Evolutionary conservation across 2,113 vertebrate genomes (phyloP), one percentile per base, ranked within the genome.

Genomic region (Lophotis ruficrista): DNA sequence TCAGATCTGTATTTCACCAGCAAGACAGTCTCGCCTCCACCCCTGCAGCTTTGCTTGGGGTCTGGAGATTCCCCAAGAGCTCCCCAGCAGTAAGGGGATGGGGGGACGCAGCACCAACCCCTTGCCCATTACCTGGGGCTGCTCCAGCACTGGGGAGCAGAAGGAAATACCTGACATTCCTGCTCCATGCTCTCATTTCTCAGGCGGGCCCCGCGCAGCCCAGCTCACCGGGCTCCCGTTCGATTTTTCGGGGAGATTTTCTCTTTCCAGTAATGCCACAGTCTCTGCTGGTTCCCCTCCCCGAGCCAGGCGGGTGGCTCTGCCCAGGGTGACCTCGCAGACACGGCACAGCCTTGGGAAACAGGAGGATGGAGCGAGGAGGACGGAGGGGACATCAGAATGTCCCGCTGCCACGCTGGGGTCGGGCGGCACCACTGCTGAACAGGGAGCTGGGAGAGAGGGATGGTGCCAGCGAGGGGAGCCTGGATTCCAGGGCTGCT

Each of bases 131-230:
- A 93, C 88, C 93, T 93, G 89, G 43, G 73, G 83, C 90, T 86
- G 48, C 73, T 87, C 27, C 48, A 57, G 64, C 37, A 1, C 82
- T 48, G 83, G 4, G 30, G 60, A 95, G 89, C 93, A 71, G 71
- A 23, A 93, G 96, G 92, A 95, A 94, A 93, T 93, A 83, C 86
- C 83, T 64, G 64, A 70, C 90, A 96, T 96, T 96, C 94, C 87
- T 94, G 66, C 51, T 72, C 43, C 64, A 38, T 96, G 71, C 51
- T 93, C 76, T 91, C 91, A 90, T 89, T 94, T 68, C 89, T 70
- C 89, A 80, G 83, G 22, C 88, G 77, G 79, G 50, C 56, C 62
- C 38, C 1, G 8, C 37, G 56, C 47, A 37, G 60, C 58, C 6
- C 14, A 62, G 76, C 79, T 82, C 60, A 22, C 54, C 3, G 12